phyloP scores from a whole-genome alignment of 1,140 invertebrate genomes.

The Drosophila murphyi region DNA sequence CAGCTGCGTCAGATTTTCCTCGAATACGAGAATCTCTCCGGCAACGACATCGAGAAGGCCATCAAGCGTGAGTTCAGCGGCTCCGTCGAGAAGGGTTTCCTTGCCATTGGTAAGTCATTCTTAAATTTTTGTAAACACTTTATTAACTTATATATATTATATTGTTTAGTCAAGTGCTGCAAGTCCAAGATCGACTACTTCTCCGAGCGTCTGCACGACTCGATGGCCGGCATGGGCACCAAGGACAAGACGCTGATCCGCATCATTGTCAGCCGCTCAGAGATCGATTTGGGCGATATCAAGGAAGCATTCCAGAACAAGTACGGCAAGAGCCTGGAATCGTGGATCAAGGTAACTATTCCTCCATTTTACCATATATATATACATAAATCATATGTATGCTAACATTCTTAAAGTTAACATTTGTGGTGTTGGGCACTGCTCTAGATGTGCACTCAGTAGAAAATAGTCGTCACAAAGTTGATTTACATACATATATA shows the following conservation, averaged over 20 bases:
- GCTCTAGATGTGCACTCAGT: constrained; percentile 1
- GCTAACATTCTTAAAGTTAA: constrained; percentile 8
- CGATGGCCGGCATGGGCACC: constrained; percentile 95
- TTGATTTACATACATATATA: not conserved
- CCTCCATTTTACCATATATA: not conserved
- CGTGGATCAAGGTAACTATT: constrained; percentile 91
- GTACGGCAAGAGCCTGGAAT: constrained; percentile 93
- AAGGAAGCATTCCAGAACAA: constrained; percentile 94
- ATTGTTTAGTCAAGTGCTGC: constrained; percentile 91
- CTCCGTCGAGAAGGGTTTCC: constrained; percentile 92
- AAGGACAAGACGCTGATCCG: constrained; percentile 95
- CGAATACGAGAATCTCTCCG: constrained; percentile 90
- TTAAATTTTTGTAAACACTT: not conserved
- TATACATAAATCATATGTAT: not conserved
- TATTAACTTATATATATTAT: not conserved
- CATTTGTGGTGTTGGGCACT: constrained; percentile 29
- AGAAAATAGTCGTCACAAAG: not conserved
- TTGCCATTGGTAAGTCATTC: constrained; percentile 91
- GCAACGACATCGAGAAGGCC: constrained; percentile 93
- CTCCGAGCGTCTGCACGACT: constrained; percentile 94
- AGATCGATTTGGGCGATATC: constrained; percentile 96
- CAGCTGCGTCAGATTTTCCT: constrained; percentile 93
- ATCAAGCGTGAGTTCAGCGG: constrained; percentile 96
- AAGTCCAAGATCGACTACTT: constrained; percentile 97
- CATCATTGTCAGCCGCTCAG: constrained; percentile 94